These are phyloP conservation scores for Orycteropus afer DNA, from an alignment of 2,113 vertebrate genomes.

Conservation along the genomic window DNA sequence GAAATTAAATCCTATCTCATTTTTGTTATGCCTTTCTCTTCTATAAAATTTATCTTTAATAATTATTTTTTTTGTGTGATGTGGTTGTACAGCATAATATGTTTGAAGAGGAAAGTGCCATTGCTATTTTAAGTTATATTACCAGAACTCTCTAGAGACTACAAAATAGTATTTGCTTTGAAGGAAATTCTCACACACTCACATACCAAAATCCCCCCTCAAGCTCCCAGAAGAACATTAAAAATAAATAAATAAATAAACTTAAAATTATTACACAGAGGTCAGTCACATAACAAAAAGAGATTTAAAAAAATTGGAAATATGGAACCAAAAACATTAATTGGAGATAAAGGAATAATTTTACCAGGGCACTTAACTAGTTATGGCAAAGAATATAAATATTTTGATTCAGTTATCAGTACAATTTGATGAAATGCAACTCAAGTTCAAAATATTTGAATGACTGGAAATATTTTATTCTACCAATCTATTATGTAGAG, in stretches of 20 bases:
- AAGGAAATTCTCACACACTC: not conserved
- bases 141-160: not conserved
- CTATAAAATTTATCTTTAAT: not conserved
- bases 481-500: not conserved
- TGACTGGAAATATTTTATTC: not conserved
- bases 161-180: not conserved
- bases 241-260: too few relatives aligned
- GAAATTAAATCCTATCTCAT: not conserved
- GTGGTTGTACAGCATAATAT: not conserved
- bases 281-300: not conserved
- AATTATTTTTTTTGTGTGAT: not conserved
- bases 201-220: too few relatives aligned
- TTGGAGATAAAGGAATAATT: not conserved
- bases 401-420: not conserved
- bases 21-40: not conserved
- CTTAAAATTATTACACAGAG: not conserved
- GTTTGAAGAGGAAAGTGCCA: not conserved
- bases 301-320: not conserved
- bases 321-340: not conserved
- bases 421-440: not conserved
- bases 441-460: not conserved
- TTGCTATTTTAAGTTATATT: not conserved
- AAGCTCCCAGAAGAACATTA: rapidly evolving
- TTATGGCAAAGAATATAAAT: not conserved
- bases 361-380: not conserved